A percentile compares a stretch with the other conserved stretches of the same genome.
phyloP scores from a whole-genome alignment of 2,888 invertebrate genomes.

The Drosophila barbarae region DNA sequence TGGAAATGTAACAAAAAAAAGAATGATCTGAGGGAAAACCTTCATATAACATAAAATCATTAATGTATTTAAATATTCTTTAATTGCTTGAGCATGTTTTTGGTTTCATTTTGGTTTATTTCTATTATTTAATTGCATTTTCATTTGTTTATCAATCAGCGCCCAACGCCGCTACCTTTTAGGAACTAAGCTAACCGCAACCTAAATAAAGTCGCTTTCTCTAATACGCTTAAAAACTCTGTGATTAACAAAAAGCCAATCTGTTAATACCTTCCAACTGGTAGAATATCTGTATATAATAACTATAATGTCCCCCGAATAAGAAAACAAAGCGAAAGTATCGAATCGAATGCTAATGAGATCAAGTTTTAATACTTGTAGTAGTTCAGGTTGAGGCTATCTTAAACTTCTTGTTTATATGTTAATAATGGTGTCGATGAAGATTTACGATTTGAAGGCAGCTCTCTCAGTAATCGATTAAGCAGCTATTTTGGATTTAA shows the following conservation, averaged over 20 bases:
- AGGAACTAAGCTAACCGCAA: constrained; percentile 28
- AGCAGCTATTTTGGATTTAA: background rate
- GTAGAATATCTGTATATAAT: constrained; percentile 34
- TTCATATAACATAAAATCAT: background rate
- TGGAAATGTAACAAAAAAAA: constrained; percentile 21
- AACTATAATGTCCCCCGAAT: constrained; percentile 10
- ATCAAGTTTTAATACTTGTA: constrained; percentile 36
- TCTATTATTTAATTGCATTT: constrained; percentile 15
- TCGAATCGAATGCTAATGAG: constrained; percentile 74
- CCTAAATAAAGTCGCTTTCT: constrained; percentile 14
- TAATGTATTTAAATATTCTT: constrained; percentile 5
- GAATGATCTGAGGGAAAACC: constrained; percentile 1
- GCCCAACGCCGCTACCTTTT: constrained; percentile 16
- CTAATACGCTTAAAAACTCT: constrained; percentile 18
- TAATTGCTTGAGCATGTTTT: constrained; percentile 33
- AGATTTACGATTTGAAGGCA: constrained; percentile 10
- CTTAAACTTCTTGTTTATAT: constrained; percentile 14
- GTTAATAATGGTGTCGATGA: constrained; percentile 25
- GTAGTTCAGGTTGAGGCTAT: constrained; percentile 31
- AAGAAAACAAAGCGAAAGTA: constrained; percentile 40
- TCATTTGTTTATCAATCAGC: constrained; percentile 19
- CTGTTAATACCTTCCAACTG: constrained; percentile 37
- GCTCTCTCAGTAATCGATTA: constrained; percentile 7
- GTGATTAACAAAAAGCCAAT: constrained; percentile 16
- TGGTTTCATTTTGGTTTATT: constrained; percentile 22